Percentiles rank a stretch among this genome's conserved stretches.
Evolutionary conservation across 2,797 vertebrate genomes (phyloP).

Genomic region (Typhlichthys eigenmanni): DNA sequence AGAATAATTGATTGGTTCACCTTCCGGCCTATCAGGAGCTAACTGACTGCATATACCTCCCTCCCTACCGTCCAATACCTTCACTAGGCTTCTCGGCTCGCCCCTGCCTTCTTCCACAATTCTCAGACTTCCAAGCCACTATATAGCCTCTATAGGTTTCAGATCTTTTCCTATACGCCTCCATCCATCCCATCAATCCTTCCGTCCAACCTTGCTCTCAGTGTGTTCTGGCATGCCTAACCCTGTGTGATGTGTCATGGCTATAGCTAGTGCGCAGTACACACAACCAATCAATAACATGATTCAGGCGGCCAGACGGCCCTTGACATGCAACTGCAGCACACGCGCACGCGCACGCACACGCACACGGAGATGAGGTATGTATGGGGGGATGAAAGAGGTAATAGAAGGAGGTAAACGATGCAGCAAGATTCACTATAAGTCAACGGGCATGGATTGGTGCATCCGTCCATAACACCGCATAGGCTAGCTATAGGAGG

Average conservation of each 20-base stretch:
- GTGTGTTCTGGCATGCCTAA: slow-evolving; percentile 17
- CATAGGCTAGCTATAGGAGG: slow-evolving; percentile 13
- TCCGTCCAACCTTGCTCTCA: no score
- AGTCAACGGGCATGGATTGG: slow-evolving; percentile 51
- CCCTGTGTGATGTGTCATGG: slow-evolving; percentile 60
- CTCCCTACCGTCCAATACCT: slow-evolving; percentile 32
- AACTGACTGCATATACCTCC: slow-evolving; percentile 57
- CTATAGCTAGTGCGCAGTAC: slow-evolving; percentile 39
- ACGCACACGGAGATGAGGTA: slow-evolving; percentile 59
- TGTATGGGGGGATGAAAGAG: slow-evolving; percentile 38
- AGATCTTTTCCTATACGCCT: slow-evolving; percentile 1
- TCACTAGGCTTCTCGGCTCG: neutral
- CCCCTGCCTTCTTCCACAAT: neutral
- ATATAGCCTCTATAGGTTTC: slow-evolving; percentile 1
- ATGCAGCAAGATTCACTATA: slow-evolving; percentile 15
- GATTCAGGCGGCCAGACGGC: slow-evolving; percentile 55
- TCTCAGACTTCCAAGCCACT: neutral
- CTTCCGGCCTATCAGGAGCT: slow-evolving; percentile 72
- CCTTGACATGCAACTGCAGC: slow-evolving; percentile 53
- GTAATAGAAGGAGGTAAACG: slow-evolving; percentile 60
- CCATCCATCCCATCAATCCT: slow-evolving; percentile 8
- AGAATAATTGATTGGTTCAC: slow-evolving; percentile 80
- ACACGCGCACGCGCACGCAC: slow-evolving; percentile 27
- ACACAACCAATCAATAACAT: slow-evolving; percentile 69
- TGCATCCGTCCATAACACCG: slow-evolving; percentile 40